Evolutionary conservation across 2,888 invertebrate species (phyloP).

Genomic region (Nemotelus nigrinus): DNA sequence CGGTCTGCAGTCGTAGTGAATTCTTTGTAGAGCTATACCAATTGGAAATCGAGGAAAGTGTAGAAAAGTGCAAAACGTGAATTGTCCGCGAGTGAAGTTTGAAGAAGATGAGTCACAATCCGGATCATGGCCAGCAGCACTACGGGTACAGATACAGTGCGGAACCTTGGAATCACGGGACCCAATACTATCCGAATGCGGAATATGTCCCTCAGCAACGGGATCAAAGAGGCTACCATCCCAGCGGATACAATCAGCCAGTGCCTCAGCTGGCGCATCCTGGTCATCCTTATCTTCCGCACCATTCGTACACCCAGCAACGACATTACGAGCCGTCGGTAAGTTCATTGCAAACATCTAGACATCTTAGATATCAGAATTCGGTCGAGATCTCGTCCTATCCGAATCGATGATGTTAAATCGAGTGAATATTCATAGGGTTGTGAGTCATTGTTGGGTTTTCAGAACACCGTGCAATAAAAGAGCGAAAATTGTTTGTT

Average conservation of each 20-base stretch:
- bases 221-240: not conserved
- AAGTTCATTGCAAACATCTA: not conserved
- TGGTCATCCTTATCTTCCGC: constrained; percentile 11
- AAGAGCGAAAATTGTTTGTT: too few relatives aligned
- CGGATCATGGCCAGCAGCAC: not conserved
- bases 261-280: not conserved
- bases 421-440: too few relatives aligned
- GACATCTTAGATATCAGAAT: too few relatives aligned
- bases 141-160: constrained; percentile 2
- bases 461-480: too few relatives aligned
- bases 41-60: constrained; percentile 4
- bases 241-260: too few relatives aligned
- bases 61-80: not conserved
- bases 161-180: constrained; percentile 4
- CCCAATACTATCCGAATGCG: not conserved
- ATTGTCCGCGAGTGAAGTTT: not conserved
- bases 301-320: constrained; percentile 8
- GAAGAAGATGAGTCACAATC: constrained; percentile 36
- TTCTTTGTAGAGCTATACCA: not conserved
- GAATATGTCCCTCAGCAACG: constrained; percentile 6
- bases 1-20: not conserved
- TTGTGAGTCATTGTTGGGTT: too few relatives aligned
- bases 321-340: constrained; percentile 31
- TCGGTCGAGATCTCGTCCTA: too few relatives aligned
- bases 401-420: too few relatives aligned